These are phyloP conservation scores for Forbesichthys papilliferus DNA, from an alignment of 2,113 vertebrate genomes.

Conservation along the genomic window DNA sequence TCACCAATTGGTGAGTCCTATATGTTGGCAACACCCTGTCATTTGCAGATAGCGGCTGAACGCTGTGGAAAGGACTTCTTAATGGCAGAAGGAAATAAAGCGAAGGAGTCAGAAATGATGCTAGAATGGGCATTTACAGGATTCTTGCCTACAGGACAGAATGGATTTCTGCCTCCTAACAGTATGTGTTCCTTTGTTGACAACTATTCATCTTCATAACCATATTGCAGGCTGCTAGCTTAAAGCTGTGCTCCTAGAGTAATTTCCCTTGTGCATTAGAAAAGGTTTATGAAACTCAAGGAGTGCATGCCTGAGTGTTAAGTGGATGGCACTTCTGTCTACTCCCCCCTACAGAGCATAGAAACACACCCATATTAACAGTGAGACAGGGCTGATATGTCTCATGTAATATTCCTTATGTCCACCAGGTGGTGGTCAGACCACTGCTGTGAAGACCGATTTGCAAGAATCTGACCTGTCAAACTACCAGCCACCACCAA, in stretches of 20 bases:
- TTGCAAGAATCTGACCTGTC: conserved; percentile 42
- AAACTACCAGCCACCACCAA: conserved; percentile 74
- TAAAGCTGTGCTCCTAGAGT: too few species aligned
- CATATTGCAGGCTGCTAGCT: not conserved
- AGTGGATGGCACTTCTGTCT: too few species aligned
- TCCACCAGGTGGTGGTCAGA: conserved; percentile 8
- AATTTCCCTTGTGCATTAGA: too few species aligned
- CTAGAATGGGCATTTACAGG: conserved; percentile 88
- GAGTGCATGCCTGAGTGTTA: too few species aligned
- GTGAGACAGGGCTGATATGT: too few species aligned
- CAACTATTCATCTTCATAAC: not conserved
- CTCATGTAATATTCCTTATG: not conserved
- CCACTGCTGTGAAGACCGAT: conserved; percentile 4
- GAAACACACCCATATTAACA: too few species aligned
- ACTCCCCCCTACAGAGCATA: too few species aligned
- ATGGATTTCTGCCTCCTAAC: conserved; percentile 75
- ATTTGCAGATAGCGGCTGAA: conserved; percentile 81
- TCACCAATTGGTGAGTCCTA: not conserved
- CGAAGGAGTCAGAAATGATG: conserved; percentile 86
- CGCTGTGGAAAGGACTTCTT: conserved; percentile 84
- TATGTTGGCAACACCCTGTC: not conserved
- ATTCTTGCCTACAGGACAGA: conserved; percentile 85
- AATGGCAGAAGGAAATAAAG: conserved; percentile 58
- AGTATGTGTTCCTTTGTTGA: conserved; percentile 6
- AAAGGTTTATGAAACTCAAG: too few species aligned